Evolutionary conservation across 2,113 vertebrate species (phyloP), one percentile per base, ranked within the genome.

Genomic region (Sturnira hondurensis): DNA sequence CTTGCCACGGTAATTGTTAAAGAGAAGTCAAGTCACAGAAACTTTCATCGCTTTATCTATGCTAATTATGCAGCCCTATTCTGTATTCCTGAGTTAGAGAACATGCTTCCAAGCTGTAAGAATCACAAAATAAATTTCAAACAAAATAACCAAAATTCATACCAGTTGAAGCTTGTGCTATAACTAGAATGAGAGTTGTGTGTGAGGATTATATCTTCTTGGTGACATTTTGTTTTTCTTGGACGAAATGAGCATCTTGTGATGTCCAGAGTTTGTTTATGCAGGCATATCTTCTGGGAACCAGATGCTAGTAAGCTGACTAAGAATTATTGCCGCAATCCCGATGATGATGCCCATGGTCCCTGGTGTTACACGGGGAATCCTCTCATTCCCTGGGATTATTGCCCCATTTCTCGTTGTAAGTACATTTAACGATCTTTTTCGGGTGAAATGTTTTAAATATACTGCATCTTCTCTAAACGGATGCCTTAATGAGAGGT

Each of bases 291-390:
- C 96, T 99, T 99, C 97, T 98, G 98, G 98, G 98, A 99, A 97
- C 98, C 98, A 97, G 98, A 98, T 97, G 98, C 98, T 74, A 99
- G 98, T 92, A 98, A 98, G 93, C 97, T 99, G 97, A 99, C 99
- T 97, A 99, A 98, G 97, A 99, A 98, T 98, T 99, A 98, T 98
- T 99, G 99, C 97, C 99, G 99, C 95, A 99, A 99, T 98, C 99
- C 99, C 52, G 99, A 99, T 91, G 99, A 99, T 80, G 99, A 99
- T 98, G 99, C 99, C 94, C 99, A 99, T 8, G 99, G 99, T n/a
- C 99, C 99, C 67, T 99, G 99, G 99, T 99, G 99, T 98, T 99
- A 99, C 97, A 99, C 99, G 38, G 99, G 99, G 96, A 99, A 99
- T 97, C 99, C 99, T 90, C 98, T 98, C 0, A 91, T 99, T 97